Conservation (phyloP, 1,140 invertebrate genomes). For the Meloidogyne floridensis region DNA sequence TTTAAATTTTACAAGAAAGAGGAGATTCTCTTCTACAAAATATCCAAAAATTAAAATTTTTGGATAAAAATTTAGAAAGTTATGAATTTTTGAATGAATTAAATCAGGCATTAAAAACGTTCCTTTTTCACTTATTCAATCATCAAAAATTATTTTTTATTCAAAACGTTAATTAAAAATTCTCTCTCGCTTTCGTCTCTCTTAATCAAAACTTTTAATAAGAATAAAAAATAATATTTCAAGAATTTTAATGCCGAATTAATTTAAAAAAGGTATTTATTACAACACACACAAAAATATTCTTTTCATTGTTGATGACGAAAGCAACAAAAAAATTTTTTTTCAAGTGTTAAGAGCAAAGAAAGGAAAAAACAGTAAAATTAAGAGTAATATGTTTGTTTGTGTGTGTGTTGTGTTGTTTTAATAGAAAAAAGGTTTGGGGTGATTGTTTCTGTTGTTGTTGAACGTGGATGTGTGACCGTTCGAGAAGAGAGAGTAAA, state of each 20-base stretch:
- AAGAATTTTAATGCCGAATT: constrained; percentile 7
- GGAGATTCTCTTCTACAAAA: no score
- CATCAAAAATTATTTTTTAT: no score
- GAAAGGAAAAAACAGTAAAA: neutral
- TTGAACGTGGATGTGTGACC: constrained; percentile 8
- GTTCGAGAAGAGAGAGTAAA: neutral
- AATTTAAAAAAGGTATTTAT: neutral
- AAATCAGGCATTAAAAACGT: no score
- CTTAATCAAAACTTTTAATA: neutral
- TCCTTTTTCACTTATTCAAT: no score
- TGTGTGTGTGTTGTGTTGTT: neutral
- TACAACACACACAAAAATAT: neutral
- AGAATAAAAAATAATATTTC: neutral
- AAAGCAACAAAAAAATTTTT: neutral
- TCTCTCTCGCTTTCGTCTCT: neutral
- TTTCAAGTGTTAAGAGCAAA: neutral
- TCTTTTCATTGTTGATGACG: constrained; percentile 4
- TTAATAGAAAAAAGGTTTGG: neutral
- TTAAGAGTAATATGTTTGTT: neutral
- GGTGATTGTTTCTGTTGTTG: neutral
- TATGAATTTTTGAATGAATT: no score
- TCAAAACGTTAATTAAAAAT: neutral
- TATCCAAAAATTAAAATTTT: no score
- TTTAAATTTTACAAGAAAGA: no score
- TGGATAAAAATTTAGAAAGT: no score